Base-by-base conservation (phyloP, 2,797 vertebrate species). In the Rhinichthys osculus region DNA sequence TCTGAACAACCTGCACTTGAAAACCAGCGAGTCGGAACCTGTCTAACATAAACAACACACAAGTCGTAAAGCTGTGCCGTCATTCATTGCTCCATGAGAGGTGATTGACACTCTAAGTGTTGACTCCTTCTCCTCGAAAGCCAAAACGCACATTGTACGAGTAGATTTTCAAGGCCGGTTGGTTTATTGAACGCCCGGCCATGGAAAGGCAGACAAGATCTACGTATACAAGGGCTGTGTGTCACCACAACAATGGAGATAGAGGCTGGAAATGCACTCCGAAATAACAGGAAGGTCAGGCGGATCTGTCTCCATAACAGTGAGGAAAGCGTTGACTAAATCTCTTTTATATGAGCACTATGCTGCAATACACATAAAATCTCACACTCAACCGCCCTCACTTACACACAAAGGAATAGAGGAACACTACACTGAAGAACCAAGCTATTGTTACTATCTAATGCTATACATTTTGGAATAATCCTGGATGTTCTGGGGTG, bases 1-100 rank as follows among this genome's bases (percentile, higher is more conserved):
- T 33, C 66, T 82, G 66, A 88, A 80, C 89, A 84, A 86, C 76
- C 74, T 85, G 69, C 74, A 82, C 83, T 84, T 80, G 81, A 74
- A 84, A 87, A 66, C 85, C 88, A 76, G 47, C 33, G 5, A 70
- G 50, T 71, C 8, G 44, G 44, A 74, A 85, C 71, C 64, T n/a
- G 33, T 40, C 78, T 81, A 78, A 67, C 66, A 69, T 67, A 72
- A 85, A 52, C 57, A 79, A 52, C 84, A 79, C 19, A 4, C 52
- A 44, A 64, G 16, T 73, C 69, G 40, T 80, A 74, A 50, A 85
- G 78, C 70, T 54, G 35, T 50, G 42, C 33, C 52, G 30, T 73
- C 79, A 69, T 76, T 82, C 81, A 66, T 44, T 14, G 35, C 74
- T 59, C n/a, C 9, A 21, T 30, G 54, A 71, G 66, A 66, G 30